Percentiles rank a stretch among this genome's conserved stretches.
phyloP scores from a whole-genome alignment of 2,888 invertebrate genomes.

The Orgyia antiqua region DNA sequence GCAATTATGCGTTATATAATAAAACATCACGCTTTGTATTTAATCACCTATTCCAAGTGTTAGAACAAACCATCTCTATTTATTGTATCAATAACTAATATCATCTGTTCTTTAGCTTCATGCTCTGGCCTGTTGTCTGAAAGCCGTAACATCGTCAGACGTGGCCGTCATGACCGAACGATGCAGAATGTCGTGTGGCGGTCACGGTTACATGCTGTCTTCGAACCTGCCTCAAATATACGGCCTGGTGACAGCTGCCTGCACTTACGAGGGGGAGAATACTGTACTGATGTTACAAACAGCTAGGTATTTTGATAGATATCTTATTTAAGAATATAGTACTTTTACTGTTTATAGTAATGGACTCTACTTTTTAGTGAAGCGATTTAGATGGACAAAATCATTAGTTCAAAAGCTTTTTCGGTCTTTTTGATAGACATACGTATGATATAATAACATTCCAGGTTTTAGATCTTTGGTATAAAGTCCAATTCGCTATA shows the following conservation, averaged over 20 bases:
- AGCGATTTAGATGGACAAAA: too few species aligned
- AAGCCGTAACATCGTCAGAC: slow-evolving; percentile 89
- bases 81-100: too few species aligned
- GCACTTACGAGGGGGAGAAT: slow-evolving; percentile 98
- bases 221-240: slow-evolving; percentile 93
- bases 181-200: slow-evolving; percentile 93
- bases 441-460: too few species aligned
- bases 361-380: too few species aligned
- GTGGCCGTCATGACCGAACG: slow-evolving; percentile 85
- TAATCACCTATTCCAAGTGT: too few species aligned
- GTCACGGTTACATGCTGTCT: slow-evolving; percentile 94
- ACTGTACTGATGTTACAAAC: slow-evolving; percentile 95
- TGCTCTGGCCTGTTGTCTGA: slow-evolving; percentile 92
- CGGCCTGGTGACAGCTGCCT: slow-evolving; percentile 88
- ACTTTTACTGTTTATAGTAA: background rate
- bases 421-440: too few species aligned
- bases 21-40: too few species aligned
- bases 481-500: too few species aligned
- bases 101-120: slow-evolving; percentile 84
- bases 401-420: too few species aligned
- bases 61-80: too few species aligned
- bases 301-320: slow-evolving; percentile 80
- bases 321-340: too few species aligned
- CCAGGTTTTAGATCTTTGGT: too few species aligned
- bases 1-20: background rate